Evolutionary conservation across 2,888 invertebrate species (phyloP).

Genomic region (Sinohyriopsis cumingii): DNA sequence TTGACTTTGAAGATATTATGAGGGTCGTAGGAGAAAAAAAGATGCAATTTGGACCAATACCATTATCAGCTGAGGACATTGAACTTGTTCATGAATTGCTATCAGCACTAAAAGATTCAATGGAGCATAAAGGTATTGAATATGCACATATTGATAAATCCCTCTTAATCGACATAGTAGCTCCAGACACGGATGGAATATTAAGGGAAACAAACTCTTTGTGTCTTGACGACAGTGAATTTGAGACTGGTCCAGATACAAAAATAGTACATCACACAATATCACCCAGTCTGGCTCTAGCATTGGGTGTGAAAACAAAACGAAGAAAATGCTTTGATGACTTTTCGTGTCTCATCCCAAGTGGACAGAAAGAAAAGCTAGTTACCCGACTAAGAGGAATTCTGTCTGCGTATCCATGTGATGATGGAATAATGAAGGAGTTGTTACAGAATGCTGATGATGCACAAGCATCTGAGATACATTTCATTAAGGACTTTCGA

Average conservation of each 20-base stretch:
- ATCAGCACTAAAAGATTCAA: not conserved
- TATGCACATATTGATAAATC: slow-evolving; percentile 7
- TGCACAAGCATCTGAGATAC: slow-evolving; percentile 56
- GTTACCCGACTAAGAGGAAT: slow-evolving; percentile 55
- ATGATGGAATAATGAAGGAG: slow-evolving; percentile 60
- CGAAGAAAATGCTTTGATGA: slow-evolving; percentile 1
- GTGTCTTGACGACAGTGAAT: slow-evolving; percentile 47
- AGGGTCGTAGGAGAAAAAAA: not conserved
- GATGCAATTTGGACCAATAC: too few relatives aligned
- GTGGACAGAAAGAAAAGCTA: slow-evolving; percentile 61
- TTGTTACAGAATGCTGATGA: slow-evolving; percentile 63
- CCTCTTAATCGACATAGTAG: slow-evolving; percentile 10
- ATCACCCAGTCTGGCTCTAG: slow-evolving; percentile 43
- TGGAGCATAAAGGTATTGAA: not conserved
- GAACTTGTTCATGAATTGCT: slow-evolving; percentile 5
- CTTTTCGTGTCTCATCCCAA: slow-evolving; percentile 25
- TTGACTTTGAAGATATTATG: not conserved
- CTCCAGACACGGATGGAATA: slow-evolving; percentile 48
- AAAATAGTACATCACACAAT: slow-evolving; percentile 35
- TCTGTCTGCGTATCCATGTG: slow-evolving; percentile 55
- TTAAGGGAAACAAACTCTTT: slow-evolving; percentile 33
- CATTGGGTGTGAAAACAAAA: slow-evolving; percentile 37
- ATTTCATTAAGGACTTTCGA: slow-evolving; percentile 54
- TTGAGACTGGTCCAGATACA: slow-evolving; percentile 34
- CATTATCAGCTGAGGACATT: slow-evolving; percentile 3